These are phyloP conservation scores for Passerculus sandwichensis DNA, from an alignment of 2,797 vertebrate species.

Conservation along the genomic window DNA sequence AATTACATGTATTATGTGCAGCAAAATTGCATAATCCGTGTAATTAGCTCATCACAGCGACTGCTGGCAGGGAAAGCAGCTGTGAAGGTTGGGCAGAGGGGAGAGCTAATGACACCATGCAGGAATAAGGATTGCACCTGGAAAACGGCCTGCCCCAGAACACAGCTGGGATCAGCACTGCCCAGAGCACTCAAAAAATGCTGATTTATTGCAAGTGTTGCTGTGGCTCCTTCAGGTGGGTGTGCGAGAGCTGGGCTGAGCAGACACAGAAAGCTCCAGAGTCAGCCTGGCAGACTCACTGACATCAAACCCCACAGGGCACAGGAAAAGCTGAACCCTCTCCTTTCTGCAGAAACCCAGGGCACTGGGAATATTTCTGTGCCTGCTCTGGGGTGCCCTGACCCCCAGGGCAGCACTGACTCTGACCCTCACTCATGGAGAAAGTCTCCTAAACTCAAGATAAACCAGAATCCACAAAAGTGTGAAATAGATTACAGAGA, in stretches of 20 bases:
- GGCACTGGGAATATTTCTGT: too few relatives aligned
- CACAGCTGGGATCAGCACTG: not conserved
- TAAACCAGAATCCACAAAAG: too few relatives aligned
- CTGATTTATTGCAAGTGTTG: not conserved
- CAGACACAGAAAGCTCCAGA: not conserved
- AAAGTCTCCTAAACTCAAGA: too few relatives aligned
- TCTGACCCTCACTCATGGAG: too few relatives aligned
- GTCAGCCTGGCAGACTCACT: not conserved
- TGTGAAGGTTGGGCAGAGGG: not conserved
- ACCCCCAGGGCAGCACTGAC: too few relatives aligned
- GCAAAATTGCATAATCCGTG: slow-evolving; percentile 24
- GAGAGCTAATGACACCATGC: not conserved
- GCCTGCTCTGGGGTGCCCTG: too few relatives aligned
- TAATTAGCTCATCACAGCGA: slow-evolving; percentile 33
- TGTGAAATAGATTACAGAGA: too few relatives aligned
- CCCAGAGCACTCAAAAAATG: not conserved
- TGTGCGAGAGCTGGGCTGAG: not conserved
- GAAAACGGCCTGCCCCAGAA: not conserved
- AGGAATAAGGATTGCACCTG: not conserved
- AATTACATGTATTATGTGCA: slow-evolving; percentile 16
- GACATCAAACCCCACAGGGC: not conserved
- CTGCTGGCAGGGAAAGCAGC: not conserved
- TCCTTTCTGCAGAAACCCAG: too few relatives aligned
- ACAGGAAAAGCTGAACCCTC: not conserved
- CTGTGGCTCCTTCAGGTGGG: rapidly evolving